Evolutionary conservation across 2,888 invertebrate genomes (phyloP), one percentile per base, ranked within the genome.

Genomic region (Alloscopus bannaensis): DNA sequence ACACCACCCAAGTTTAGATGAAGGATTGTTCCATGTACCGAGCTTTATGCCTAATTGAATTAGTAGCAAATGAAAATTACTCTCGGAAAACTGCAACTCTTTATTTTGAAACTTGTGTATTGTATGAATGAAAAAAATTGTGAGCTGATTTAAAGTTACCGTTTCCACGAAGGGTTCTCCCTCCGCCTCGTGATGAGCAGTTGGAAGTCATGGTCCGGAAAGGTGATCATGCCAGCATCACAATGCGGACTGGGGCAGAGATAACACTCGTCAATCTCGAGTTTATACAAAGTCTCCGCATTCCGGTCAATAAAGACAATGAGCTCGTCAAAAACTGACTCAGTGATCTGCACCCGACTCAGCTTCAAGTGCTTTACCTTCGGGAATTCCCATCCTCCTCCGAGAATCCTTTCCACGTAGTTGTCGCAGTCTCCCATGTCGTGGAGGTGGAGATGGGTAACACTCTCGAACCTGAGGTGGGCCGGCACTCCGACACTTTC

Each of bases 201-300:
- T 50, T 68, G 31, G 16, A 75, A 75, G 24, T 75, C 66, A 50
- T 75, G 66, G 1, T 66, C 26, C 6, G 75, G 75, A 47, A 47
- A 75, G 28, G 66, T 66, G 3, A 75, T 57, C 50, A 75, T 42
- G 2, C 75, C 75, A 42, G 59, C 68, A 31, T 75, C 75, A 47
- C 75, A 75, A n/a, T 13, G 13, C 0, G 75, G 68, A 24, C 66
- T 75, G n/a, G 45, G 50, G 18, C 75, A 75, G 8, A 66, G 8
- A 28, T 45, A 59, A 22, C 66, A 59, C 8, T 75, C 66, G 11
- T 75, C 75, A 50, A 75, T 68, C 36, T 66, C 75, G 6, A 75
- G 66, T 31, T 20, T 47, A 31, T 66, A 36, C 11, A 75, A 47
- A 3, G 75, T 75, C 28, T 59, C 28, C 26, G 66, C 68, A 42